Base-by-base conservation (phyloP, 2,113 vertebrate species). In the Reinhardtius hippoglossoides region DNA sequence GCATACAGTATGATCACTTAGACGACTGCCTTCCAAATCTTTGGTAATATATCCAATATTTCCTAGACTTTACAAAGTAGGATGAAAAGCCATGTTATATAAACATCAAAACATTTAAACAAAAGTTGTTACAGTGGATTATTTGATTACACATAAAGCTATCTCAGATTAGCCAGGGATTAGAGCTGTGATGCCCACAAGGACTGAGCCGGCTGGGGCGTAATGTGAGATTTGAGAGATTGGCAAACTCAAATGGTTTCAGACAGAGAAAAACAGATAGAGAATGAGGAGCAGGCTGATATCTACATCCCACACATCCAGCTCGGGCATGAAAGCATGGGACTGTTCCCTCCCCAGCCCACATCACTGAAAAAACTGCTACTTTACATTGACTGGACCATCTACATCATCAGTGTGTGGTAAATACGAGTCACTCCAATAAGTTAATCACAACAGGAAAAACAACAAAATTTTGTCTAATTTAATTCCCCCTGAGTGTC, bases 81-180 rank as follows among this genome's bases (percentile, higher is more conserved):
- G 6, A 50, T 50, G 20, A 44, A 42, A 27, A 20, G 3, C 15
- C 13, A 35, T 6, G n/a, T 35, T n/a, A 35, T 27, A 9, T 8
- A 21, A 35, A 55, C 3, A 10, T 18, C 10, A 18, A 26, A 40
- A 16, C 9, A 13, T 13, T n/a, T 54, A 48, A 48, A 15, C 44
- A 31, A 42, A 42, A 42, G 40, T 42, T 42, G 40, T 12, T 68
- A 80, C 72, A 84, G 67, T 74, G 61, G 66, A 87, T 81, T 86
- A 82, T 78, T 85, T 82, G 72, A 88, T 71, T 78, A 59, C 70
- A 88, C 69, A 86, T 67, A 85, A 83, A 84, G 76, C 78, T 42
- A 60, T 63, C 67, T 81, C 59, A 89, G 87, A 89, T 84, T 73
- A 90, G 64, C 40, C 69, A 21, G 56, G 70, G 87, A 90, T 91